Evolutionary conservation across 2,113 vertebrate genomes (phyloP).

Genomic region (Smithornis capensis): DNA sequence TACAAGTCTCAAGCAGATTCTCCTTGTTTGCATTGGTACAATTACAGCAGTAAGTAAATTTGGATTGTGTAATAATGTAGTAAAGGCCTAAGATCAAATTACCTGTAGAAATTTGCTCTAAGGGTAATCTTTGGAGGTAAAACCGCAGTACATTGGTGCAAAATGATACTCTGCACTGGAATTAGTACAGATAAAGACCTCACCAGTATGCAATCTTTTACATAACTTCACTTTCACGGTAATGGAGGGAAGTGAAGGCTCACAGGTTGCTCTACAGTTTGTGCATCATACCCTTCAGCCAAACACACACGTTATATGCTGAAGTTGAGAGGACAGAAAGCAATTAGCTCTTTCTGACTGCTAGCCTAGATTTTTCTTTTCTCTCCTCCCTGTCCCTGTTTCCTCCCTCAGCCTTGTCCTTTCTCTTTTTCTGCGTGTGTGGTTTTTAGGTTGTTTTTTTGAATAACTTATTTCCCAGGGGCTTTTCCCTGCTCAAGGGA

Average conservation of each 20-base stretch:
- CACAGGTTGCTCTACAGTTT: background rate
- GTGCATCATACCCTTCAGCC: background rate
- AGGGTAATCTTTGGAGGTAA: background rate
- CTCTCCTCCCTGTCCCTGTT: background rate
- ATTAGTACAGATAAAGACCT: background rate
- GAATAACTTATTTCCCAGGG: conserved; percentile 22
- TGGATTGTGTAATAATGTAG: fast-evolving
- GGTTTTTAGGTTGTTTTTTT: background rate
- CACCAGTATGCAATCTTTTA: background rate
- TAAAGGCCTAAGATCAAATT: background rate
- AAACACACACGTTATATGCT: background rate
- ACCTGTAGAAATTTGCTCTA: background rate
- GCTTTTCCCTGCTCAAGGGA: conserved; percentile 21
- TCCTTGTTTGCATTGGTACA: background rate
- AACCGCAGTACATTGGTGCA: fast-evolving
- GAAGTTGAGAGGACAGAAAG: background rate
- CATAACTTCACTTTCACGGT: background rate
- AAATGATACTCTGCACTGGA: background rate
- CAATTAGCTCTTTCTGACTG: background rate
- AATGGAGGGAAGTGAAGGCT: background rate
- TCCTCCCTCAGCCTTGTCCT: background rate
- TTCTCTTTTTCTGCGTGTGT: background rate
- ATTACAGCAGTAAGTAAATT: background rate
- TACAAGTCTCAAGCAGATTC: background rate
- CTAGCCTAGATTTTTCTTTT: background rate